Conservation (phyloP, 2,888 invertebrate genomes). For the Ischnura elegans region DNA sequence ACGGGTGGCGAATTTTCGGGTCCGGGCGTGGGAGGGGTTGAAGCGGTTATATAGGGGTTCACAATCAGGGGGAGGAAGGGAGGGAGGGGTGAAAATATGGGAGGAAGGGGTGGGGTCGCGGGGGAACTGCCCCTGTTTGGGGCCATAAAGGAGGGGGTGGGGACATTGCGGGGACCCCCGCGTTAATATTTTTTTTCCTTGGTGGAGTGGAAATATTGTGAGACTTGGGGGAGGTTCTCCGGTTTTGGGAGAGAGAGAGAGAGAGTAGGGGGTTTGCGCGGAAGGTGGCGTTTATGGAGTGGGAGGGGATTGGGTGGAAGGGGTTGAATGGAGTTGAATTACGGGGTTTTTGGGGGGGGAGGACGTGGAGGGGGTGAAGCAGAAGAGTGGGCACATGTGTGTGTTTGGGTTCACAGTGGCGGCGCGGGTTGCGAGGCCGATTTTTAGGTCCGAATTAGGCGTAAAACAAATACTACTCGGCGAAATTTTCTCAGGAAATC, state of each 20-base stretch:
- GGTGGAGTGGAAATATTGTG: background rate
- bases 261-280: background rate
- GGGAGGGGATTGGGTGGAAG: background rate
- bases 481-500: background rate
- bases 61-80: background rate
- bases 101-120: background rate
- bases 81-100: background rate
- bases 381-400: background rate
- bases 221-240: background rate
- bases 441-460: background rate
- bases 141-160: no score
- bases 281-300: slow-evolving; percentile 36
- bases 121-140: background rate
- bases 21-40: background rate
- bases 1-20: background rate
- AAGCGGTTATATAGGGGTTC: background rate
- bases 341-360: background rate
- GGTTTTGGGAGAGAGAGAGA: background rate
- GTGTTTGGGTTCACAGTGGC: background rate
- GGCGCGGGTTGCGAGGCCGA: background rate
- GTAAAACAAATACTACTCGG: slow-evolving; percentile 4
- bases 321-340: slow-evolving; percentile 13
- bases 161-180: background rate
- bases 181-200: background rate
- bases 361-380: background rate